Conservation (phyloP, 2,888 invertebrate species). For the Troglohyphantes excavatus region DNA sequence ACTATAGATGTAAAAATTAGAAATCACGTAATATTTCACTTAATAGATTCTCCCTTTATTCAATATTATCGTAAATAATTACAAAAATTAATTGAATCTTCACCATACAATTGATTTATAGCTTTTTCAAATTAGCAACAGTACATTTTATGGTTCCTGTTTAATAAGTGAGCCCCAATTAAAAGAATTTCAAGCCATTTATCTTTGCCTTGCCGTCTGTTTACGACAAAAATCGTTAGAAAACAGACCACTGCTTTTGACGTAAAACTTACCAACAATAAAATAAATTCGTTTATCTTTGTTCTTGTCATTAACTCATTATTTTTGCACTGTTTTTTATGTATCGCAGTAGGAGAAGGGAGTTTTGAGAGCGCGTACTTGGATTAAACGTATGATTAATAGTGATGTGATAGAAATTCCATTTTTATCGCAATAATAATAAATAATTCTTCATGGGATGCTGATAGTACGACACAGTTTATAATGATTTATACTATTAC, state of each 20-base stretch:
- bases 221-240: conserved; percentile 53
- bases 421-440: conserved; percentile 15
- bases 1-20: no score
- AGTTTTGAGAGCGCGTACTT: no score
- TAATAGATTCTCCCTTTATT: background rate
- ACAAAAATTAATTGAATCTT: conserved; percentile 1
- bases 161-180: conserved; percentile 25
- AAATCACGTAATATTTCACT: no score
- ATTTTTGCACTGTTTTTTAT: conserved; percentile 24
- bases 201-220: conserved; percentile 25
- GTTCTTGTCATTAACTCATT: conserved; percentile 24
- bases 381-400: conserved; percentile 18
- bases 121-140: background rate
- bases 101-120: background rate
- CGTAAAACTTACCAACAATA: conserved; percentile 27
- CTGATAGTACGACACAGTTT: background rate
- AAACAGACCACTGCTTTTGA: conserved; percentile 32
- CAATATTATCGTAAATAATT: background rate
- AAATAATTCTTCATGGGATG: conserved; percentile 25
- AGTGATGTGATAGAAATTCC: conserved; percentile 22
- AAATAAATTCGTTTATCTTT: conserved; percentile 15
- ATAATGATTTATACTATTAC: no score
- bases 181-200: conserved; percentile 35
- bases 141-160: background rate
- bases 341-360: background rate